Evolutionary conservation across 2,797 vertebrate species (phyloP).

Genomic region (Stomatorhinus walkeri): DNA sequence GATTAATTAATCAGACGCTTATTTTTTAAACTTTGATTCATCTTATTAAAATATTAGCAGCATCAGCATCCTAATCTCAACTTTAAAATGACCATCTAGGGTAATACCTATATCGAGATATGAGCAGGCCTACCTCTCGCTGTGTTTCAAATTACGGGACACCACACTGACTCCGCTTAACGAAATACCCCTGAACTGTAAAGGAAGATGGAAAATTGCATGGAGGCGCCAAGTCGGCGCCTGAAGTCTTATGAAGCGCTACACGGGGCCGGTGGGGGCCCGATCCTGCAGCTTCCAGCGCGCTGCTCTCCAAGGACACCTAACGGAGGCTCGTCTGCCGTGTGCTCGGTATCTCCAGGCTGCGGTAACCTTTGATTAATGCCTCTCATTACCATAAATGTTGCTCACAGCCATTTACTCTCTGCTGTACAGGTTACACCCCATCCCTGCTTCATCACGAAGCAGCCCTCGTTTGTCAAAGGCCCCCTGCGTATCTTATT

Average conservation of each 20-base stretch:
- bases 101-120: not conserved
- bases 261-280: not conserved
- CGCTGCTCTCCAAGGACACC: constrained; percentile 6
- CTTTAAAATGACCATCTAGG: not conserved
- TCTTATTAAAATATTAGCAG: not conserved
- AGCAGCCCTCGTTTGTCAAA: constrained; percentile 2
- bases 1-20: not conserved
- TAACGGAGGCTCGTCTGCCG: not conserved
- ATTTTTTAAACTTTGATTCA: not conserved
- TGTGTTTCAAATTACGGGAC: not conserved
- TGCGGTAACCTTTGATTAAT: constrained; percentile 19
- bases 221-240: not conserved
- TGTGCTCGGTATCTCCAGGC: not conserved
- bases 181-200: not conserved
- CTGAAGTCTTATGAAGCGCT: not conserved
- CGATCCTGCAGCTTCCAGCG: not conserved
- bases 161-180: not conserved
- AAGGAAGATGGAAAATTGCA: not conserved
- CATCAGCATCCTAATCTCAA: not conserved
- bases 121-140: not conserved
- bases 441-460: constrained; percentile 6
- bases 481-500: not conserved
- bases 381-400: constrained; percentile 24
- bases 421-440: constrained; percentile 8
- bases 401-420: constrained; percentile 13